A percentile compares a stretch with the other conserved stretches of the same genome.
phyloP scores from a whole-genome alignment of 2,113 vertebrate genomes.

The Meriones unguiculatus region DNA sequence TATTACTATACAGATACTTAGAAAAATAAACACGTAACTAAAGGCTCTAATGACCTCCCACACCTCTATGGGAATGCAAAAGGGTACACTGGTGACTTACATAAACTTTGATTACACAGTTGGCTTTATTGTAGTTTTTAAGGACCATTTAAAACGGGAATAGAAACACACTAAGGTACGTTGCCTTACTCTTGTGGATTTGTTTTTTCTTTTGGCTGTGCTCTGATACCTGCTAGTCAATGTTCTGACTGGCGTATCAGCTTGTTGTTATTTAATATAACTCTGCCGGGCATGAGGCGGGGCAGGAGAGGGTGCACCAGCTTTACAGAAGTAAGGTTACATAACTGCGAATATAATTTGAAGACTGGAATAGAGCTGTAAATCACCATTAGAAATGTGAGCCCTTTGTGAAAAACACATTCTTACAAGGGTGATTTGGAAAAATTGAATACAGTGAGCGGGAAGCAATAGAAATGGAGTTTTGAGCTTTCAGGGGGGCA shows the following conservation, averaged over 20 bases:
- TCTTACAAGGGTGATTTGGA: background rate
- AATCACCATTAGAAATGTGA: slow-evolving; percentile 23
- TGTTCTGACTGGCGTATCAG: background rate
- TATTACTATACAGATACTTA: background rate
- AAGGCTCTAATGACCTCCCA: background rate
- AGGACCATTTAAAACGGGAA: background rate
- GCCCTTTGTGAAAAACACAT: background rate
- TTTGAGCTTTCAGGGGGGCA: background rate
- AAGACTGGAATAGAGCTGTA: background rate
- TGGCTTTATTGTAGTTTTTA: slow-evolving; percentile 3
- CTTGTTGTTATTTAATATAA: background rate
- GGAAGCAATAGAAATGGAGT: background rate
- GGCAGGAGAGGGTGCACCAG: background rate
- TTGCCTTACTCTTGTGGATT: background rate
- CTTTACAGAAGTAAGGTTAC: background rate
- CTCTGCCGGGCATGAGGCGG: background rate
- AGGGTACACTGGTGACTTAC: background rate
- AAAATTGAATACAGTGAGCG: background rate
- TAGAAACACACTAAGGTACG: slow-evolving; percentile 26
- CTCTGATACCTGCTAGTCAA: slow-evolving; percentile 34
- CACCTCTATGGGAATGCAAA: background rate
- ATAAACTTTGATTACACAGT: background rate
- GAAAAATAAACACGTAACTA: background rate
- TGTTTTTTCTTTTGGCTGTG: background rate
- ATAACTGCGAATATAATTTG: slow-evolving; percentile 33